These are phyloP conservation scores for Gonocerus acuteangulatus DNA, from an alignment of 2,888 invertebrate species.

Conservation along the genomic window DNA sequence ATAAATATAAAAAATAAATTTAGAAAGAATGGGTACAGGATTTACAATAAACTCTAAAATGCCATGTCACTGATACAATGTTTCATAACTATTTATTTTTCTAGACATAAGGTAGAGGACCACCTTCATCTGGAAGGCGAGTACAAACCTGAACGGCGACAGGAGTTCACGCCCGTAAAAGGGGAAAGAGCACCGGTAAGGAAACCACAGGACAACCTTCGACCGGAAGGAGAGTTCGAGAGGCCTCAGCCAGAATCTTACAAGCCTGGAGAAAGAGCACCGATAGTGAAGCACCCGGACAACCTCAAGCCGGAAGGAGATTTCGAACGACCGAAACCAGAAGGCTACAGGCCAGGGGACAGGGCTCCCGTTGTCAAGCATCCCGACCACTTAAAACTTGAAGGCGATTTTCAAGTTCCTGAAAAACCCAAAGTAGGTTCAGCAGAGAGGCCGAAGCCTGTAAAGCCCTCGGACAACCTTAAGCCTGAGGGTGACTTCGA, in stretches of 20 bases:
- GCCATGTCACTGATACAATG: too few relatives aligned
- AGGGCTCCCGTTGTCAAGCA: slow-evolving; percentile 46
- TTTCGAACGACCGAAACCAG: slow-evolving; percentile 42
- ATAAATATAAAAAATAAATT: too few relatives aligned
- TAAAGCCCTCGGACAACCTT: slow-evolving; percentile 46
- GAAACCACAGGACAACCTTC: slow-evolving; percentile 42
- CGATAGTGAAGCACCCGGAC: slow-evolving; percentile 41
- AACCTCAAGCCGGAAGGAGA: slow-evolving; percentile 41
- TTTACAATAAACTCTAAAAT: too few relatives aligned
- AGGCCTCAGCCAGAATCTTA: slow-evolving; percentile 47
- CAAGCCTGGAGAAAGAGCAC: slow-evolving; percentile 34
- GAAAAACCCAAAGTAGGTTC: slow-evolving; percentile 44
- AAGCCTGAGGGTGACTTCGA: slow-evolving; percentile 54
- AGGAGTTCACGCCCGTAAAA: slow-evolving; percentile 45
- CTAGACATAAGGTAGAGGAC: slow-evolving; percentile 48
- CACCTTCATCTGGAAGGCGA: slow-evolving; percentile 64
- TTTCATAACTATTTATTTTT: too few relatives aligned
- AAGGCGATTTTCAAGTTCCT: slow-evolving; percentile 48
- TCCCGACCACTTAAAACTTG: slow-evolving; percentile 46
- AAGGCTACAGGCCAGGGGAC: slow-evolving; percentile 46
- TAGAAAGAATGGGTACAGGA: too few relatives aligned
- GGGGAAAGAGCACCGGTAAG: slow-evolving; percentile 39
- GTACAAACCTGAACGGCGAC: slow-evolving; percentile 48
- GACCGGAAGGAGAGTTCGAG: slow-evolving; percentile 42
- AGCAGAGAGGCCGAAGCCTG: slow-evolving; percentile 44